Percentiles rank a stretch among this genome's conserved stretches.
Evolutionary conservation across 2,888 invertebrate species (phyloP).

Genomic region (Chironomus riparius): DNA sequence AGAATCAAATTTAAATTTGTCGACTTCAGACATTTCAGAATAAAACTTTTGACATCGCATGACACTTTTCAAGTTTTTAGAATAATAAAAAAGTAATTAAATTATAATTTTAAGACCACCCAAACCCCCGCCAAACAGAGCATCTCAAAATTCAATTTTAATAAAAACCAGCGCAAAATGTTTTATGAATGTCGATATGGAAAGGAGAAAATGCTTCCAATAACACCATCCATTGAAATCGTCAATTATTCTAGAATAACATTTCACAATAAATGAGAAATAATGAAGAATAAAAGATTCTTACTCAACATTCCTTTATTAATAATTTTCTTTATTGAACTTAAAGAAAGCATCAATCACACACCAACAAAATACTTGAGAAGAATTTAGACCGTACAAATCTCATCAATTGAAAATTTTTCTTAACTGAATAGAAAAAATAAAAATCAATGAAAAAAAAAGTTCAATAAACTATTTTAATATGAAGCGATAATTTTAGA

Average conservation of each 20-base stretch:
- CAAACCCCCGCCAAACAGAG: too few relatives aligned
- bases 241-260: conserved; percentile 1
- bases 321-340: background rate
- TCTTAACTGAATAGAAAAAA: background rate
- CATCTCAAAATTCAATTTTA: background rate
- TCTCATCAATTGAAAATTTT: background rate
- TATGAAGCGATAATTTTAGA: conserved; percentile 21
- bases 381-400: background rate
- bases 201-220: background rate
- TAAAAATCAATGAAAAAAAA: background rate
- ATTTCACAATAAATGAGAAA: background rate
- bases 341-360: background rate
- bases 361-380: background rate
- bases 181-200: background rate
- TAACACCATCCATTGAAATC: background rate
- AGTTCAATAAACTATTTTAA: conserved; percentile 23
- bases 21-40: too few relatives aligned
- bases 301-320: background rate
- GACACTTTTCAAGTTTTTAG: too few relatives aligned
- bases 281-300: background rate
- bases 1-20: too few relatives aligned
- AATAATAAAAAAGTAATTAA: too few relatives aligned
- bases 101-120: too few relatives aligned
- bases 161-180: background rate
- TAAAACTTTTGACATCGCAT: too few relatives aligned